These are phyloP conservation scores for Novumbra hubbsi DNA, from an alignment of 2,797 vertebrate genomes.

Conservation along the genomic window DNA sequence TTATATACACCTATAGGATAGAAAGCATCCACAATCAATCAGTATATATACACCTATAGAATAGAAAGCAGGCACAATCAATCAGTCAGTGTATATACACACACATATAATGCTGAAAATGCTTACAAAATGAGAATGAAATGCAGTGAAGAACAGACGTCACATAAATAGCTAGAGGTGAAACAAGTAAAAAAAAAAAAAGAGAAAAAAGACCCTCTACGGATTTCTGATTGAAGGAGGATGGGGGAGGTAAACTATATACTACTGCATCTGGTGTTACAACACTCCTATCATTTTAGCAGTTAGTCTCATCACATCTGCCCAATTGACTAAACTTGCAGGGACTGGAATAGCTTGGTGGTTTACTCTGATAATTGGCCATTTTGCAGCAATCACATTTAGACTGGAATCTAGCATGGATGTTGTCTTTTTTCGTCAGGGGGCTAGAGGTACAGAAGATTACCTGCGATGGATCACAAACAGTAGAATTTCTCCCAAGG, in stretches of 20 bases:
- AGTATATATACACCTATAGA: too few relatives aligned
- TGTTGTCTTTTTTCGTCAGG: constrained; percentile 67
- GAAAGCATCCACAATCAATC: too few relatives aligned
- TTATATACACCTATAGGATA: too few relatives aligned
- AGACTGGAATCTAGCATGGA: constrained; percentile 65
- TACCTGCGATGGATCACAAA: constrained; percentile 98
- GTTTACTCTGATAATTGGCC: constrained; percentile 56
- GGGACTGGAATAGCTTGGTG: constrained; percentile 35
- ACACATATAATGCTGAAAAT: too few relatives aligned
- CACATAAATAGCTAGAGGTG: neutral
- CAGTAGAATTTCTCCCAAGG: constrained; percentile 93
- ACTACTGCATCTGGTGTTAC: constrained; percentile 12
- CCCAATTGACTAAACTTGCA: constrained; percentile 41
- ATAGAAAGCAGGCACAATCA: too few relatives aligned
- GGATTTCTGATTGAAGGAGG: neutral
- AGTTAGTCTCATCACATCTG: constrained; percentile 43
- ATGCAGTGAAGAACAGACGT: neutral
- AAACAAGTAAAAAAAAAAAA: neutral
- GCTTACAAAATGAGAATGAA: neutral
- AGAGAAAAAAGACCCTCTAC: neutral
- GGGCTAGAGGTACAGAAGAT: constrained; percentile 63
- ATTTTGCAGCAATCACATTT: constrained; percentile 80
- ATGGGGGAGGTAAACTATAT: constrained; percentile 17
- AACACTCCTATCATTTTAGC: constrained; percentile 27
- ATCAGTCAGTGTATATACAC: too few relatives aligned